Evolutionary conservation across 2,888 invertebrate species (phyloP), one percentile per base, ranked within the genome.

Genomic region (Lasioglossum calceatum): DNA sequence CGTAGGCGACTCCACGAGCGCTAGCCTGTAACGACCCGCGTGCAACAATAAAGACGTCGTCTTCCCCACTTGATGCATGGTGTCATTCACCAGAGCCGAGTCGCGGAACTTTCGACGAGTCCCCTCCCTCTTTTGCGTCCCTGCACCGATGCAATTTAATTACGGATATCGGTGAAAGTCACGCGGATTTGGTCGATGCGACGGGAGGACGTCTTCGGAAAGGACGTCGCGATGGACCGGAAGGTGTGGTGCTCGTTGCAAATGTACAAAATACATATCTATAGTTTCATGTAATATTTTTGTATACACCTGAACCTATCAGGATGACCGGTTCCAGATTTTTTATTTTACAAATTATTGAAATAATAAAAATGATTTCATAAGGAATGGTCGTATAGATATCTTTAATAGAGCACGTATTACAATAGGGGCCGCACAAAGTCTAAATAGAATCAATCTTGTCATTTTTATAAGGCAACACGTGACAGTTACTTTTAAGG

Each of bases 31-130:
- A 90, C 86, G 84, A 80, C 83, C 77, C 79, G 81, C 79, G 81
- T 71, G 74, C 81, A 79, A 91, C 87, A 87, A 91, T 91, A 91
- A 91, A 91, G 87, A 85, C 86, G 83, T 90, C 86, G 83, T 90
- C 91, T 84, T 90, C 87, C 73, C 79, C 76, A 64, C 77, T 72
- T 85, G 87, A 87, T 84, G 86, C 84, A 86, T 75, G 82, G 82
- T 90, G 89, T 91, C 91, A 82, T 88, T 89, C 87, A 81, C 84
- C 83, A 83, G 81, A 73, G 19, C 75, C 71, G 71, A 39, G 36
- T 23, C 47, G 77, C 72, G 73, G 42, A 75, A 72, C 84, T 88
- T 88, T 88, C 88, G 75, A 77, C 84, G 79, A 27, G 61, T 23
- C 16, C 77, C 67, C 2, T n/a, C 54, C n/a, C n/a, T 54, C 23